Evolutionary conservation across 2,797 vertebrate species (phyloP).

Genomic region (Lagodon rhomboides): DNA sequence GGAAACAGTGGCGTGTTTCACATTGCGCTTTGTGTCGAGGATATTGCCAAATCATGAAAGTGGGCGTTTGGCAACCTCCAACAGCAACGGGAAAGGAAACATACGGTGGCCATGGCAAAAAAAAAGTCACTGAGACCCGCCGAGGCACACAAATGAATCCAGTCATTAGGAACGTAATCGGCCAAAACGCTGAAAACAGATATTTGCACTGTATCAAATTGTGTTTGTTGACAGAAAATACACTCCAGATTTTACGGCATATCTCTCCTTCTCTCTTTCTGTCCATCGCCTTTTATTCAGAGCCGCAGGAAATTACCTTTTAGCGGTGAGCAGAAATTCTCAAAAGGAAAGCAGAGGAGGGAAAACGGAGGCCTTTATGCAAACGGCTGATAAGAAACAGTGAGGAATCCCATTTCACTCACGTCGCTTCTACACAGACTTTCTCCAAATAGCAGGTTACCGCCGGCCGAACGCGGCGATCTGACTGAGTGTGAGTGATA

Average conservation of each 20-base stretch:
- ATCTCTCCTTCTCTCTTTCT: constrained; percentile 18
- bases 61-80: constrained; percentile 67
- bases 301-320: constrained; percentile 80
- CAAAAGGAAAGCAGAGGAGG: constrained; percentile 51
- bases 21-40: constrained; percentile 53
- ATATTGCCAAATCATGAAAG: constrained; percentile 80
- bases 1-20: constrained; percentile 56
- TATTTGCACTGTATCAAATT: constrained; percentile 65
- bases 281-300: constrained; percentile 64
- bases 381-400: constrained; percentile 78
- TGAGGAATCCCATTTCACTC: constrained; percentile 61
- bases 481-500: constrained; percentile 51
- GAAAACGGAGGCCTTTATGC: constrained; percentile 80
- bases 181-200: constrained; percentile 32
- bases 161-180: constrained; percentile 11
- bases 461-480: constrained; percentile 45
- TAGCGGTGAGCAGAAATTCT: constrained; percentile 66
- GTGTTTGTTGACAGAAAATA: constrained; percentile 73
- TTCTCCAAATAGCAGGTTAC: constrained; percentile 46
- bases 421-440: constrained; percentile 39
- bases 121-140: constrained; percentile 41
- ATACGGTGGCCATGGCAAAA: constrained; percentile 44
- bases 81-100: constrained; percentile 71
- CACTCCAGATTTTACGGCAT: constrained; percentile 63
- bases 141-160: not conserved